phyloP scores from a whole-genome alignment of 2,113 vertebrate species.

The Pholis gunnellus region DNA sequence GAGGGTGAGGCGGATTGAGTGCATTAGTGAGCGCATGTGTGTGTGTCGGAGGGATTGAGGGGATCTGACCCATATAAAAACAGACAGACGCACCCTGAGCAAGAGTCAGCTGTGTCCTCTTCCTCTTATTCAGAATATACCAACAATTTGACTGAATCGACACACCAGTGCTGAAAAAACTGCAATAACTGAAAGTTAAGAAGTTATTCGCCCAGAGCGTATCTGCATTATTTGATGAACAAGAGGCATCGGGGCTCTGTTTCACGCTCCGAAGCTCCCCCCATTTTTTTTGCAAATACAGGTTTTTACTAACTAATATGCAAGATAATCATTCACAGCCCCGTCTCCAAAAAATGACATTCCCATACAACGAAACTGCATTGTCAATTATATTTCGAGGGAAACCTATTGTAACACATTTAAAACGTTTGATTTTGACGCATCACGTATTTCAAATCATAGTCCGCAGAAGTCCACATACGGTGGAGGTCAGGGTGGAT shows the following conservation, averaged over 20 bases:
- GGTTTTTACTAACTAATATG: too few relatives aligned
- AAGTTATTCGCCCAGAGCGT: background rate
- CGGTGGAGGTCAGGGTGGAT: too few relatives aligned
- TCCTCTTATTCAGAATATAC: background rate
- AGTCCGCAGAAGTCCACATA: too few relatives aligned
- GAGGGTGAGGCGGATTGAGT: constrained; percentile 69
- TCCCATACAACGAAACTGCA: too few relatives aligned
- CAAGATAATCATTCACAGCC: too few relatives aligned
- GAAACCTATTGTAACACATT: too few relatives aligned
- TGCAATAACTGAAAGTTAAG: background rate
- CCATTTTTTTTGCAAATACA: background rate
- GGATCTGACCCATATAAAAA: constrained; percentile 74
- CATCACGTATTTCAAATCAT: too few relatives aligned
- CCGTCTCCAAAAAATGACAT: too few relatives aligned
- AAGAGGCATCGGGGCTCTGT: background rate
- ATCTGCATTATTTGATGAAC: background rate
- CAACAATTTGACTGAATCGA: background rate
- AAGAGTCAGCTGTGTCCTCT: constrained; percentile 17
- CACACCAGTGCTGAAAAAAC: background rate
- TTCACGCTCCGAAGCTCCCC: background rate
- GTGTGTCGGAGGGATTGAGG: constrained; percentile 62
- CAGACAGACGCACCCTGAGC: constrained; percentile 57
- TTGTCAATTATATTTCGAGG: too few relatives aligned
- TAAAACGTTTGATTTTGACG: too few relatives aligned
- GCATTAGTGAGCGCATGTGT: constrained; percentile 67